Conservation (phyloP, 2,888 invertebrate species). For the Brenthis daphne region DNA sequence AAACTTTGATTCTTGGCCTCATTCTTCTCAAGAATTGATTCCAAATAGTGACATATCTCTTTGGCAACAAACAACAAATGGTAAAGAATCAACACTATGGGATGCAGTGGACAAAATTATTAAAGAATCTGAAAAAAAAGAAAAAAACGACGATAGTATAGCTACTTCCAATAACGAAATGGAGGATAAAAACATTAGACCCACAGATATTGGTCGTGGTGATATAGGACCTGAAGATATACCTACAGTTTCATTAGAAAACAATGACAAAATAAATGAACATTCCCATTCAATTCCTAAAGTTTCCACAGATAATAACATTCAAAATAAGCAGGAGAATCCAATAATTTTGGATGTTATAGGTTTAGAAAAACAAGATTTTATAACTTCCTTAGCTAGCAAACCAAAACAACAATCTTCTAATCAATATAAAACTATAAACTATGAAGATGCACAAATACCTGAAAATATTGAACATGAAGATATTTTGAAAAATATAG, state of each 20-base stretch:
- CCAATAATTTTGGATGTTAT: constrained; percentile 23
- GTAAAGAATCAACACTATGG: constrained; percentile 12
- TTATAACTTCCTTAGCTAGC: constrained; percentile 5
- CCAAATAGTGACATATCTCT: background rate
- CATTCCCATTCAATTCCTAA: background rate
- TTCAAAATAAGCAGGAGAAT: constrained; percentile 8
- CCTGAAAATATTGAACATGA: constrained; percentile 40
- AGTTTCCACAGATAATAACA: background rate
- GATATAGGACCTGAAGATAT: constrained; percentile 54
- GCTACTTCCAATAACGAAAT: background rate
- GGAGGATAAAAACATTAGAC: constrained; percentile 18
- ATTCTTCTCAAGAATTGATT: background rate
- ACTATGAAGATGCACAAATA: constrained; percentile 29
- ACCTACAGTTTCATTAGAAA: constrained; percentile 30
- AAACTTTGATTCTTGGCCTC: background rate
- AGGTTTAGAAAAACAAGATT: constrained; percentile 19
- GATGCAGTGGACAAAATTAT: constrained; percentile 18
- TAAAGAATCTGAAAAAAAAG: constrained; percentile 15
- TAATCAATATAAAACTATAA: constrained; percentile 1
- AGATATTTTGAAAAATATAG: constrained; percentile 14
- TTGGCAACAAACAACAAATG: background rate
- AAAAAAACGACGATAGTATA: constrained; percentile 2
- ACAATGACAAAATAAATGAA: constrained; percentile 23
- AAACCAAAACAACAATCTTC: constrained; percentile 7
- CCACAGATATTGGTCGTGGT: constrained; percentile 51